Evolutionary conservation across 1,140 invertebrate species (phyloP).

Genomic region (Drosophila sucinea): DNA sequence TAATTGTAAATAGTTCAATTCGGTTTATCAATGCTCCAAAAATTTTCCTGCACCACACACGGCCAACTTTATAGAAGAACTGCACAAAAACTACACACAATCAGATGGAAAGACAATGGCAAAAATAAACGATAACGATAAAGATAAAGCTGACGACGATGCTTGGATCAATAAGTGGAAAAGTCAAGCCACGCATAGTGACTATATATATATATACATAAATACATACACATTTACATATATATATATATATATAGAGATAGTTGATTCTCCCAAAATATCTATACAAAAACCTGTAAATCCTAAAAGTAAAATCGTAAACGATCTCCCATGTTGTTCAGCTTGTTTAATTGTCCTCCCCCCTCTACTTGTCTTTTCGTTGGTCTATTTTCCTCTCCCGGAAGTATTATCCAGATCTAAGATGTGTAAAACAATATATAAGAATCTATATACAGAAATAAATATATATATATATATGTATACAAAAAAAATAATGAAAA

Average conservation of each 20-base stretch:
- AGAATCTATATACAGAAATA: slow-evolving; percentile 15
- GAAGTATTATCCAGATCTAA: slow-evolving; percentile 43
- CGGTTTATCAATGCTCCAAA: slow-evolving; percentile 19
- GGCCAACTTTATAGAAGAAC: slow-evolving; percentile 13
- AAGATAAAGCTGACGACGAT: background rate
- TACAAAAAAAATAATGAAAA: slow-evolving; percentile 3
- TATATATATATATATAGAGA: slow-evolving; percentile 33
- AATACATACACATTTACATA: slow-evolving; percentile 38
- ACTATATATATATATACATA: background rate
- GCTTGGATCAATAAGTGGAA: background rate
- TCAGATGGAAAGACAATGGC: background rate
- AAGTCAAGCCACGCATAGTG: slow-evolving; percentile 1
- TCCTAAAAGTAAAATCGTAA: background rate
- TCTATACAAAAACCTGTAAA: slow-evolving; percentile 1
- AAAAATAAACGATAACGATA: background rate
- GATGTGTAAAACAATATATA: slow-evolving; percentile 48
- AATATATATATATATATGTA: slow-evolving; percentile 2
- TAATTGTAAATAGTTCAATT: slow-evolving; percentile 53
- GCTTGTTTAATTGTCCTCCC: background rate
- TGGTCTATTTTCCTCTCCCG: background rate
- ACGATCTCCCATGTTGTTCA: background rate
- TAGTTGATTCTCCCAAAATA: background rate
- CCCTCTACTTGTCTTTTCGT: slow-evolving; percentile 7
- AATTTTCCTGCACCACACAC: background rate
- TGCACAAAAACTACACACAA: slow-evolving; percentile 15